Evolutionary conservation across 2,888 invertebrate genomes (phyloP).

Genomic region (Heliconius charithonia): DNA sequence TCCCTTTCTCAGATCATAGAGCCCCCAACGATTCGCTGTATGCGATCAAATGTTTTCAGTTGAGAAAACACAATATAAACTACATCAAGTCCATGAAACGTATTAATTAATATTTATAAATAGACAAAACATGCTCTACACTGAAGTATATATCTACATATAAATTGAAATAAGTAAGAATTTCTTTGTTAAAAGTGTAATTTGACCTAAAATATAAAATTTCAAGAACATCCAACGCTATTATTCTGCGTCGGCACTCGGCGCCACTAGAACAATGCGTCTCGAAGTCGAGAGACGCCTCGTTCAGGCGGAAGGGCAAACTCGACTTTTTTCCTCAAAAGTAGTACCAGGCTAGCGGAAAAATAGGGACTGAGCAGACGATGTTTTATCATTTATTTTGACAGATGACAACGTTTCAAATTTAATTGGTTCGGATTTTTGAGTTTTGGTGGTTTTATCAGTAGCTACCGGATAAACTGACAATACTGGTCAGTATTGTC

Average conservation of each 20-base stretch:
- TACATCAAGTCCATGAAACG: no score
- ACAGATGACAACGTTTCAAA: background rate
- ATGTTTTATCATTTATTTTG: constrained; percentile 23
- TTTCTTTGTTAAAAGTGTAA: constrained; percentile 15
- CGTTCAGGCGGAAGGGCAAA: constrained; percentile 47
- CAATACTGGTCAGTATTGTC: no score
- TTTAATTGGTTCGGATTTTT: background rate
- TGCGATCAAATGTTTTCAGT: background rate
- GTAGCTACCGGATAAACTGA: no score
- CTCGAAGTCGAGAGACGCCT: constrained; percentile 47
- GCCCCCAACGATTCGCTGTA: no score
- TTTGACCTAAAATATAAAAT: constrained; percentile 29
- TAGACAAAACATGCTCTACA: background rate
- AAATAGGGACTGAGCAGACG: constrained; percentile 22
- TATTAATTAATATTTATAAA: no score
- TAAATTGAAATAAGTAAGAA: constrained; percentile 5
- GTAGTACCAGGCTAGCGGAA: constrained; percentile 27
- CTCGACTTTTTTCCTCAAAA: constrained; percentile 39
- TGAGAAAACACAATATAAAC: background rate
- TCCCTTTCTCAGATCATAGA: no score
- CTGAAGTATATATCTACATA: background rate
- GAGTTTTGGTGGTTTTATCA: no score
- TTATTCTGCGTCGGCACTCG: constrained; percentile 46
- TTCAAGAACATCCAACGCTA: constrained; percentile 31
- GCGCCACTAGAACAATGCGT: constrained; percentile 45